Evolutionary conservation across 2,113 vertebrate genomes (phyloP).

Genomic region (Ophthalmolycus amberensis): DNA sequence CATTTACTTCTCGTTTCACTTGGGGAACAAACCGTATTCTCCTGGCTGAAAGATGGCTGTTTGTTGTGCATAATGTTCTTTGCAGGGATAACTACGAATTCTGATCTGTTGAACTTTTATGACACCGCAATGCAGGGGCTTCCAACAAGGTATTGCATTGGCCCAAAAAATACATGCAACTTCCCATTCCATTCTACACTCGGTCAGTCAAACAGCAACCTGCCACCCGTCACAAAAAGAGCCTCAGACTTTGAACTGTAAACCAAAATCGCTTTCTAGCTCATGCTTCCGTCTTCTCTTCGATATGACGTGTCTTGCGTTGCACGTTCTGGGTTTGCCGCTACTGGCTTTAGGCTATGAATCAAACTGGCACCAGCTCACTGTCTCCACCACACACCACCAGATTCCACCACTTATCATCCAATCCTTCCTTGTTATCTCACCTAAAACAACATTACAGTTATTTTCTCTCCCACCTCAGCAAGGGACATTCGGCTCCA

Average conservation of each 20-base stretch:
- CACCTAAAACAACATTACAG: neutral
- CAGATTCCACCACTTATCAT: neutral
- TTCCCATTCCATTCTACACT: neutral
- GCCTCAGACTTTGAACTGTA: neutral
- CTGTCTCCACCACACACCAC: neutral
- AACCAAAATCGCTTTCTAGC: neutral
- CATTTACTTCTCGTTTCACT: too few species aligned
- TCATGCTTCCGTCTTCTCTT: too few species aligned
- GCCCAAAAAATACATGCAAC: neutral
- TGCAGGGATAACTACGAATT: too few species aligned
- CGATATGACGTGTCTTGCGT: too few species aligned
- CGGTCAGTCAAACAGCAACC: neutral
- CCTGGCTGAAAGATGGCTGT: too few species aligned
- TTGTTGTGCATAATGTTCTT: too few species aligned
- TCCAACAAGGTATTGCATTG: neutral
- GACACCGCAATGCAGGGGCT: neutral
- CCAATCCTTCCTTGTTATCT: neutral
- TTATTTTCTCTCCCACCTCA: conserved; percentile 23
- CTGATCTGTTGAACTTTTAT: too few species aligned
- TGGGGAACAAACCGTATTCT: too few species aligned
- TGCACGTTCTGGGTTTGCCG: too few species aligned
- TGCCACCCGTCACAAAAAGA: neutral
- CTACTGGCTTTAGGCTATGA: neutral
- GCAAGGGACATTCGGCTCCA: conserved; percentile 55
- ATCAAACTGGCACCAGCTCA: too few species aligned